Evolutionary conservation across 2,113 vertebrate genomes (phyloP), one percentile per base, ranked within the genome.

Genomic region (Crotalus helleri): DNA sequence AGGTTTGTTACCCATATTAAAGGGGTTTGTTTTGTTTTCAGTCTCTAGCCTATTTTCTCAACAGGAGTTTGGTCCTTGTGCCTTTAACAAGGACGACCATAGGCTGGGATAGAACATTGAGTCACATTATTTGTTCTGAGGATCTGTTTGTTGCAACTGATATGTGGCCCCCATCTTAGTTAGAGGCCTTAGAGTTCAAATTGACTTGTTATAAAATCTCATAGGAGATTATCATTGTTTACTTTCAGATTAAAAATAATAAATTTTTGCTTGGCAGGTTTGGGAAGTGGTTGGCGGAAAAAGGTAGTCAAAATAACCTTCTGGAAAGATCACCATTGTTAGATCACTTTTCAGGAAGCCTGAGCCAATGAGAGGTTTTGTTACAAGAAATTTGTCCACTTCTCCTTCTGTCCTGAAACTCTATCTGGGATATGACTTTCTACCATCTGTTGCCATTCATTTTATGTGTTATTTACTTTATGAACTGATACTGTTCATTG

Each of bases 391-490:
- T 29, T 96, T 87, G 33, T 33, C 15, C 53, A 24, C 89, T 90
- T 94, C 87, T 93, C 59, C 91, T 95, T 92, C 88, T 94, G 64
- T 19, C 90, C 91, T 93, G 95, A 95, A 95, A 95, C 19, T 81
- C 17, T 89, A 95, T 85, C 92, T 2, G 13, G 19, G 89, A 86
- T 92, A 91, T 7, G 93, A 58, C 3, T 24, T 74, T 95, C 95
- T 69, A 91, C 46, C 53, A 86, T 92, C 92, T 96, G 93, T 39
- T 88, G 87, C 53, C 9, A 1, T 93, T 94, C 54, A 26, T 91
- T 88, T 61, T n/a, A 1, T 85, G 2, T 92, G 87, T 94, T 81
- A 81, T 81, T 96, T 96, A 92, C 89, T 55, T 94, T 93, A 89
- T 90, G 58, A 93, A 46, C 51, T 26, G 91, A 64, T 53, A 64